phyloP scores from a whole-genome alignment of 1,140 invertebrate genomes.

The Stegodyphus mimosarum region DNA sequence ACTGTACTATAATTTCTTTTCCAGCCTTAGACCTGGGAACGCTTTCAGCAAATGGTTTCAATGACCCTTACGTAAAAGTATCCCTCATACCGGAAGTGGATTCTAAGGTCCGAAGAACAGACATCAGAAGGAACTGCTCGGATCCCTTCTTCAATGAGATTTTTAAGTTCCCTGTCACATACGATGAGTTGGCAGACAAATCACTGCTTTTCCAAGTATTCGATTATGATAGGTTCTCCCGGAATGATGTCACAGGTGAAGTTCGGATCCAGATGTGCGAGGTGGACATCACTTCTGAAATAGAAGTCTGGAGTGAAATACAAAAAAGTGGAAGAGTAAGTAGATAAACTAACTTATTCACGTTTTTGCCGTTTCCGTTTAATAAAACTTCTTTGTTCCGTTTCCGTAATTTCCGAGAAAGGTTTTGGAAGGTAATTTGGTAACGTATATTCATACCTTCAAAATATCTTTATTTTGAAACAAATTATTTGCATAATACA shows the following conservation, averaged over 20 bases:
- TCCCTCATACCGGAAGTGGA: slow-evolving; percentile 68
- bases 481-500: too few relatives aligned
- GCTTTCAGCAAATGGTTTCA: slow-evolving; percentile 84
- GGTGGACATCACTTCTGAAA: slow-evolving; percentile 52
- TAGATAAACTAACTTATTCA: too few relatives aligned
- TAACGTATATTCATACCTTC: too few relatives aligned
- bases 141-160: slow-evolving; percentile 69
- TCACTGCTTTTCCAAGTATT: slow-evolving; percentile 88
- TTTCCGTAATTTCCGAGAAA: too few relatives aligned
- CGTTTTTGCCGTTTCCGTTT: too few relatives aligned
- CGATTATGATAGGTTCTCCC: slow-evolving; percentile 90
- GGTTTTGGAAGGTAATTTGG: too few relatives aligned
- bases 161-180: slow-evolving; percentile 73
- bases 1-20: too few relatives aligned
- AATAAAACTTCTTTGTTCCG: too few relatives aligned
- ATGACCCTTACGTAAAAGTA: slow-evolving; percentile 82
- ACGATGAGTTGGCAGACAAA: slow-evolving; percentile 51
- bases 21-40: slow-evolving; percentile 83
- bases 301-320: slow-evolving; percentile 61
- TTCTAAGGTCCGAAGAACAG: slow-evolving; percentile 69
- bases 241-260: slow-evolving; percentile 88
- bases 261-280: slow-evolving; percentile 69
- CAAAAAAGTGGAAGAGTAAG: slow-evolving; percentile 76
- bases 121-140: slow-evolving; percentile 67
- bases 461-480: too few relatives aligned